Base-by-base conservation (phyloP, 2,888 invertebrate genomes). In the Drosophila aldrichi region DNA sequence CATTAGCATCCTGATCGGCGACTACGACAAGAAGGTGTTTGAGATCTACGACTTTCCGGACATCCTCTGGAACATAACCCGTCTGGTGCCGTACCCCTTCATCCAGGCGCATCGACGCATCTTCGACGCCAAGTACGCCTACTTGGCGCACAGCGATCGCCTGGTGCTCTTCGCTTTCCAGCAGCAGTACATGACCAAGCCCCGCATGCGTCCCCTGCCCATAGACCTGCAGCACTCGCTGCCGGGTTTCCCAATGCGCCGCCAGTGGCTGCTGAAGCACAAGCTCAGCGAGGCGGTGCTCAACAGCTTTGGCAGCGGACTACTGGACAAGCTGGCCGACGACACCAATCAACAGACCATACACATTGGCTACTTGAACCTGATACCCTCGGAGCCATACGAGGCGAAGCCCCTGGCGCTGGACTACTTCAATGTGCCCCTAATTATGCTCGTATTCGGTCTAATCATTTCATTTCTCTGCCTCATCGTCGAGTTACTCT, bases 171-270 rank as follows among this genome's bases (percentile, higher is more conserved):
- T 81, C 54, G 25, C 61, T 0, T 67, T 78, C 18, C 85, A 71
- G 32, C 83, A 83, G 18, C 81, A 78, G 7, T 84, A 70, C 20
- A 41, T 89, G 69, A 20, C 5, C 0, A 89, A 74, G 49, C 88
- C 82, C 0, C 70, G 70, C 1, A 75, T 83, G 70, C 82, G 70
- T 10, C 62, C 56, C 0, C 38, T 83, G 22, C 75, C 70, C n/a
- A 69, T 71, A 7, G 66, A 83, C 7, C 32, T 89, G 29, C 65
- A 75, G 44, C 85, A 84, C 29, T 40, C 73, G 3, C 57, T 87
- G 25, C 79, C 76, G 2, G 83, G 83, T 0, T 81, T 61, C 14
- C 88, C 83, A 12, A 84, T 89, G 88, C 81, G 68, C 10, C 65
- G 43, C 0, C 52, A 84, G 16, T 83, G 74, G 74, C 54, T 81